Percentiles rank a stretch among this genome's conserved stretches.
phyloP scores from a whole-genome alignment of 2,113 vertebrate species.

The Pomatostomus ruficeps region DNA sequence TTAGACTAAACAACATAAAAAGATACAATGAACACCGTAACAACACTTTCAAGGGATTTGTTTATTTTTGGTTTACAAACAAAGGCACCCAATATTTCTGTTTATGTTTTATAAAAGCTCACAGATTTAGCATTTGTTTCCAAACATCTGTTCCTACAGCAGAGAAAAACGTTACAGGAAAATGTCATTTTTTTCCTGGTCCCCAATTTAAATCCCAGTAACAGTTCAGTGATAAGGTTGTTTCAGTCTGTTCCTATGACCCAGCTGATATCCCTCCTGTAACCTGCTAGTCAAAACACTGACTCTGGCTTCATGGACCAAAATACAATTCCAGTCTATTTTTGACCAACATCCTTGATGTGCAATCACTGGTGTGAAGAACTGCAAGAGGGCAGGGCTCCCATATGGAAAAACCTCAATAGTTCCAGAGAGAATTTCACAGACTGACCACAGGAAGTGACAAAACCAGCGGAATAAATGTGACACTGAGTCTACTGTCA shows the following conservation, averaged over 20 bases:
- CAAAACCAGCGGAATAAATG: background rate
- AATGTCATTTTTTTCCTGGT: slow-evolving; percentile 26
- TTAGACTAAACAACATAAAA: background rate
- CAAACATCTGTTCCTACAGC: slow-evolving; percentile 47
- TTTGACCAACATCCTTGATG: background rate
- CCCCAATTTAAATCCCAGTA: slow-evolving; percentile 44
- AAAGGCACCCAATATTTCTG: slow-evolving; percentile 86
- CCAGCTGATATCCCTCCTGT: background rate
- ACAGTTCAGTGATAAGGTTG: slow-evolving; percentile 7
- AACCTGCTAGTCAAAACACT: slow-evolving; percentile 10
- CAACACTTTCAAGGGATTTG: slow-evolving; percentile 66
- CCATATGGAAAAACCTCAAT: background rate
- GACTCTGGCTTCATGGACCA: background rate
- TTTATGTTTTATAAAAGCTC: slow-evolving; percentile 73
- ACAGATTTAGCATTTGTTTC: slow-evolving; percentile 65
- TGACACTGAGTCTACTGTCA: background rate
- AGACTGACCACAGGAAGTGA: slow-evolving; percentile 47
- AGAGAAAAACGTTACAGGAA: slow-evolving; percentile 44
- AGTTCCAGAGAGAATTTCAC: slow-evolving; percentile 13
- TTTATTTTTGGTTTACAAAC: slow-evolving; percentile 92
- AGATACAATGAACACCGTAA: slow-evolving; percentile 47
- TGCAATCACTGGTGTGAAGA: slow-evolving; percentile 9
- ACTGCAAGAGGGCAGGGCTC: background rate
- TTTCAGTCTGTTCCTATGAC: slow-evolving; percentile 21
- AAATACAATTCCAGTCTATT: background rate